These are phyloP conservation scores for Anas platyrhynchos DNA, from an alignment of 2,113 vertebrate genomes.

Conservation along the genomic window DNA sequence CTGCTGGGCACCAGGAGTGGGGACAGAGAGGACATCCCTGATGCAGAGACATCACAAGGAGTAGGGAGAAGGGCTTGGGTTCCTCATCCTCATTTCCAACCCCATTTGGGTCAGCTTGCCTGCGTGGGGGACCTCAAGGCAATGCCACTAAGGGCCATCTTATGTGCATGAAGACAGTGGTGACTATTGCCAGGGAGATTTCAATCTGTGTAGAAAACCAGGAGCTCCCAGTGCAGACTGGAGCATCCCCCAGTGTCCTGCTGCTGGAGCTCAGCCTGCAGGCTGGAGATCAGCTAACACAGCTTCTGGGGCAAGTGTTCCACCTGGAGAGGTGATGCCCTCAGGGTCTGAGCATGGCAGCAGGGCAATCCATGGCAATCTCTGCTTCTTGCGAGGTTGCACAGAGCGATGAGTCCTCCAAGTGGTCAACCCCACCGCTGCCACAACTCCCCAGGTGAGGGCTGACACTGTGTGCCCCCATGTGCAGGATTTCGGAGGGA, in stretches of 20 bases:
- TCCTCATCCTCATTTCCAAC: neutral
- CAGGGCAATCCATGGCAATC: neutral
- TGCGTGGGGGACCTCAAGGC: too few species aligned
- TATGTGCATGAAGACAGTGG: rapidly evolving
- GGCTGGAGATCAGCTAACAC: neutral
- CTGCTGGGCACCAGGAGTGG: neutral
- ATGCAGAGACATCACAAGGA: neutral
- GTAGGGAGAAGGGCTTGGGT: neutral
- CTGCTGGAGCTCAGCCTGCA: neutral
- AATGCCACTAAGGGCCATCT: neutral
- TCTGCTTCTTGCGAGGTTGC: rapidly evolving
- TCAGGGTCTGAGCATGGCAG: neutral
- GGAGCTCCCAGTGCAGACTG: neutral
- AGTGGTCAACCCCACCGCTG: neutral
- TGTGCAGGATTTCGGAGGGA: neutral
- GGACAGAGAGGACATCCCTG: neutral
- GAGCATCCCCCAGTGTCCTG: neutral
- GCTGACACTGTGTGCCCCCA: neutral
- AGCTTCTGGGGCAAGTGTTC: neutral
- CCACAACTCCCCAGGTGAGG: neutral
- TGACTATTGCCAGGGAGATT: neutral
- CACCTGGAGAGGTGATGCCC: neutral
- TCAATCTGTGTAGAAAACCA: neutral
- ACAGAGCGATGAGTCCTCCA: neutral
- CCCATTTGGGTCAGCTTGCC: neutral